Evolutionary conservation across 2,888 invertebrate genomes (phyloP).

Genomic region (Acanthoscelides obtectus): DNA sequence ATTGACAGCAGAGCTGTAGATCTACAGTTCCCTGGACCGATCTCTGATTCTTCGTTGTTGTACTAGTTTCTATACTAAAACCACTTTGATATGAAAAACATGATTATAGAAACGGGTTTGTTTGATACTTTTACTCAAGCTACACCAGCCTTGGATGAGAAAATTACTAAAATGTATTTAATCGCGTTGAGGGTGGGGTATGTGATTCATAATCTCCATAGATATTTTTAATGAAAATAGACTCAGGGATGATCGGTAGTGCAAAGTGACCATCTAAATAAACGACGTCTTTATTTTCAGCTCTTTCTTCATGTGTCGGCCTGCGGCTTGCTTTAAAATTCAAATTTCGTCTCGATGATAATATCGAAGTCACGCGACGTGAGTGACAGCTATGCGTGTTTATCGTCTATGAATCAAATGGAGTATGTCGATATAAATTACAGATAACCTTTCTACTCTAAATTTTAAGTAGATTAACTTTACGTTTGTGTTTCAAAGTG

Average conservation of each 20-base stretch:
- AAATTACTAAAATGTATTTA: background rate
- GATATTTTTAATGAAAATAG: background rate
- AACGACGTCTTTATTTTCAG: background rate
- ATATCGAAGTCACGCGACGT: background rate
- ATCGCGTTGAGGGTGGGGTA: background rate
- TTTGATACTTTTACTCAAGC: too few relatives aligned
- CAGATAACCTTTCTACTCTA: background rate
- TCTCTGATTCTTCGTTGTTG: too few relatives aligned
- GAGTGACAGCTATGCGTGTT: background rate
- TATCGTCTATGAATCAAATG: background rate
- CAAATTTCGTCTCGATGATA: background rate
- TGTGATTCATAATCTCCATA: background rate
- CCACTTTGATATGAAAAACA: too few relatives aligned
- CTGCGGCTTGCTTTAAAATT: background rate
- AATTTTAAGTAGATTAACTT: background rate
- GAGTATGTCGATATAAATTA: background rate
- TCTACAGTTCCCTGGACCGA: too few relatives aligned
- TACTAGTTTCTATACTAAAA: too few relatives aligned
- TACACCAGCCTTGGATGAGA: too few relatives aligned
- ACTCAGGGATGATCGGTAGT: background rate
- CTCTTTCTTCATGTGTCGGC: background rate
- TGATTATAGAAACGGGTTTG: too few relatives aligned
- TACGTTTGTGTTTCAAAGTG: too few relatives aligned
- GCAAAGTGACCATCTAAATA: background rate
- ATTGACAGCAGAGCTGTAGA: too few relatives aligned